Conservation (phyloP, 1,140 invertebrate genomes). For the Nylanderia fulva region DNA sequence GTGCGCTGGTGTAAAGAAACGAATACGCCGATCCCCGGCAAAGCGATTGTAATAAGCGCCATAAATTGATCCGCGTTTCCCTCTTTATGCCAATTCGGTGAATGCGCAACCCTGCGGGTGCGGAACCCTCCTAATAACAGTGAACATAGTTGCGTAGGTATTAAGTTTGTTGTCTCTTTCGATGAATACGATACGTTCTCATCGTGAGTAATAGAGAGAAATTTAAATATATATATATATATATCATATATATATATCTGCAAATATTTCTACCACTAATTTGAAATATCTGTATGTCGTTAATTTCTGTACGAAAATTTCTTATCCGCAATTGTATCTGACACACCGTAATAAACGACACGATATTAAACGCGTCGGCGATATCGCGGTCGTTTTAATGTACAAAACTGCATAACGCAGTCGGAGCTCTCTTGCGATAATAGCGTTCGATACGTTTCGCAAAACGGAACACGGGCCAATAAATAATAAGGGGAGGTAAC, state of each 20-base stretch:
- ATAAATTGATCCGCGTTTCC: slow-evolving; percentile 32
- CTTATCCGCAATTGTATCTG: slow-evolving; percentile 23
- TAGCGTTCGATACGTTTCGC: slow-evolving; percentile 39
- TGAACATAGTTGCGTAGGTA: not conserved
- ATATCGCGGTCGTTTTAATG: slow-evolving; percentile 57
- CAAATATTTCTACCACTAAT: not conserved
- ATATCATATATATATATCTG: too few species aligned
- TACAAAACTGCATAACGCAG: slow-evolving; percentile 54
- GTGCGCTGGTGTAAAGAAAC: slow-evolving; percentile 17
- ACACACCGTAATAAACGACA: slow-evolving; percentile 6
- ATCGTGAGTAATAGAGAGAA: not conserved
- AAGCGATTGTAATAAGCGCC: slow-evolving; percentile 31
- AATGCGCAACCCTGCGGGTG: not conserved
- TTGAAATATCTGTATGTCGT: not conserved
- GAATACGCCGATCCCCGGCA: slow-evolving; percentile 10
- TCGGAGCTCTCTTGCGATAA: slow-evolving; percentile 53
- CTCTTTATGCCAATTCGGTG: slow-evolving; percentile 17
- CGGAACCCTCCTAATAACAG: not conserved
- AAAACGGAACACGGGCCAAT: slow-evolving; percentile 66
- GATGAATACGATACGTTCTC: not conserved
- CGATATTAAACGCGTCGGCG: slow-evolving; percentile 44
- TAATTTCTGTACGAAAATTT: slow-evolving; percentile 5
- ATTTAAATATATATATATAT: too few species aligned
- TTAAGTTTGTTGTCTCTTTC: too few species aligned
- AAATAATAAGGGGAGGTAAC: slow-evolving; percentile 67